Base-by-base conservation (phyloP, 1,140 invertebrate genomes). In the Amphibalanus amphitrite region DNA sequence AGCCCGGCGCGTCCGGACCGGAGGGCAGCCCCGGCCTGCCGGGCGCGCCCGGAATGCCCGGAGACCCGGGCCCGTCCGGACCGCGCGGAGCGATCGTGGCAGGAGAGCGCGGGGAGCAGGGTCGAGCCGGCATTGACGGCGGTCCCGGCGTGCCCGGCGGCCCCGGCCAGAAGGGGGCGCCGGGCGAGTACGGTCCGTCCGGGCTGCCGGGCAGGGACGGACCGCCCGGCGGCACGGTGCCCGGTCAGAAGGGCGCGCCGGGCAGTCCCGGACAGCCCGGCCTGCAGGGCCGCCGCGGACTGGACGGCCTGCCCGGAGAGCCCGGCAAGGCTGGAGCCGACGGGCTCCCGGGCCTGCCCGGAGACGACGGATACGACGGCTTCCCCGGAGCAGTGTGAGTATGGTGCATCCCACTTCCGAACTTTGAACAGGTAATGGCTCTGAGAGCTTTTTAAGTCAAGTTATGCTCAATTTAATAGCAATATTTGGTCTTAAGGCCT, bases 81-180 rank as follows among this genome's bases (percentile, higher is more conserved):
- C 79, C 82, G 47, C 74, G 79, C 26, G 90, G 90, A 71, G 73
- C 80, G 67, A 80, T 82, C 40, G 87, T 87, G 30, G 30, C 81
- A 71, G 88, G 87, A 4, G 78, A 86, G 1, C 87, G 86, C 76
- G 88, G 90, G 71, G 88, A 90, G 79, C 89, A 89, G 78, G 90
- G 90, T 72, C 79, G 90, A 38, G 87, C 87, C 70, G 88, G 89
- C 47, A 70, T 85, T 28, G 78, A 84, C 33, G 89, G 89, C 20
- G 88, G 88, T 79, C 83, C 86, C 76, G 90, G 90, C 73, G 81
- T 84, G 74, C 85, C 87, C 77, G 90, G 90, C 29, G 15, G 81
- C 70, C 82, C 85, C 17, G 89, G 89, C 70, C 73, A 79, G 67
- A 77, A 80, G 29, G 88, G 88, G 73, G 81, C 83, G 71, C 87